Percentiles rank a stretch among this genome's conserved stretches.
phyloP scores from a whole-genome alignment of 1,140 invertebrate genomes.

The Bombus sibiricus region DNA sequence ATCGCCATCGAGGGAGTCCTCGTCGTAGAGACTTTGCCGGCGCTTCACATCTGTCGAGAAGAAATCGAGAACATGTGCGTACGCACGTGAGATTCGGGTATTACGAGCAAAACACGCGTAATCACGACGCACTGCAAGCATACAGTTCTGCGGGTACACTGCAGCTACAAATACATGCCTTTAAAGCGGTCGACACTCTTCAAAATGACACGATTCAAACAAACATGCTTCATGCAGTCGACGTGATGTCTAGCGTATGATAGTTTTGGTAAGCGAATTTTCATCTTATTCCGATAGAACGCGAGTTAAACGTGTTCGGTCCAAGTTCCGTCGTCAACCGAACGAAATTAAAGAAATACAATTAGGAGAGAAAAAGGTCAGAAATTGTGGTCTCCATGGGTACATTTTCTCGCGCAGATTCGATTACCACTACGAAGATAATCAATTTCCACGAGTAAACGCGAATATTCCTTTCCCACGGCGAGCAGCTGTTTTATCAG shows the following conservation, averaged over 20 bases:
- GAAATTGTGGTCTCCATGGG: background rate
- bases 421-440: background rate
- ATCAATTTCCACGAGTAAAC: conserved; percentile 18
- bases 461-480: background rate
- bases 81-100: conserved; percentile 64
- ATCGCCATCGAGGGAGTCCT: conserved; percentile 81
- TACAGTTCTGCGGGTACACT: conserved; percentile 20
- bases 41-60: conserved; percentile 81
- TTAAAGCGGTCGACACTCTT: background rate
- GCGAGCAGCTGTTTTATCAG: background rate
- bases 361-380: background rate
- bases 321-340: too few relatives aligned
- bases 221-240: conserved; percentile 43
- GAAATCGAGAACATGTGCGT: conserved; percentile 72
- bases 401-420: background rate
- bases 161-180: background rate
- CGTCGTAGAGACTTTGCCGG: conserved; percentile 79
- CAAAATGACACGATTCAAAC: background rate
- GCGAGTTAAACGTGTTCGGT: background rate
- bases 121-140: conserved; percentile 40
- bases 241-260: background rate
- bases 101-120: conserved; percentile 45
- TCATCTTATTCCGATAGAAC: background rate
- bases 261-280: background rate
- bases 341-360: background rate